A percentile compares a stretch with the other conserved stretches of the same genome.
phyloP scores from a whole-genome alignment of 2,888 invertebrate genomes.

The Cheilosia impressa region DNA sequence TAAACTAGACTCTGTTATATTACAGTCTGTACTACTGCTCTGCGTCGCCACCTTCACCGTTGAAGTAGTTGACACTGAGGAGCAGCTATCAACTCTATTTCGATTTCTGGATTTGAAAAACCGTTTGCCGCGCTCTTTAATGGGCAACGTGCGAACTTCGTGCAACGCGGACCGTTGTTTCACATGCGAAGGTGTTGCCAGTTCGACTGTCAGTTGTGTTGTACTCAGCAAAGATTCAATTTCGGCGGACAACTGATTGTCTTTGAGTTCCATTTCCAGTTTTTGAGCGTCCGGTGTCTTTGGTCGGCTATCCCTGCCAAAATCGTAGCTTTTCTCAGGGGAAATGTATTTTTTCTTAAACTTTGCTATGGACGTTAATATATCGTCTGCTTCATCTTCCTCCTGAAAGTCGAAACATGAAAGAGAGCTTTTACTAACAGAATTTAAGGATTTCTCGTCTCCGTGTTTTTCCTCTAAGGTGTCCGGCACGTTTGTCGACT shows the following conservation, averaged over 20 bases:
- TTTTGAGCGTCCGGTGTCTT: slow-evolving; percentile 51
- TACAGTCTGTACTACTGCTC: not conserved
- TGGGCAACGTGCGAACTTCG: slow-evolving; percentile 79
- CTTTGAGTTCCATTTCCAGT: slow-evolving; percentile 77
- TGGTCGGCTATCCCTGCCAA: slow-evolving; percentile 34
- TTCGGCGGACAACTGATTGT: slow-evolving; percentile 84
- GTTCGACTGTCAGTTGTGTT: slow-evolving; percentile 86
- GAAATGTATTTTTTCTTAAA: slow-evolving; percentile 79
- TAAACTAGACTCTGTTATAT: not conserved
- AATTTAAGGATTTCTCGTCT: slow-evolving; percentile 7
- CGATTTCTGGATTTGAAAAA: slow-evolving; percentile 83
- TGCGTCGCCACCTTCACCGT: not conserved
- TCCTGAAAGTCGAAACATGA: slow-evolving; percentile 92
- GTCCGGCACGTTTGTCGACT: not conserved
- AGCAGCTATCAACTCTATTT: slow-evolving; percentile 75
- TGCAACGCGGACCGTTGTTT: slow-evolving; percentile 10
- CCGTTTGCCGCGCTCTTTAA: slow-evolving; percentile 83
- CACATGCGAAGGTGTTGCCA: slow-evolving; percentile 70
- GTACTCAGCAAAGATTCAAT: slow-evolving; percentile 87
- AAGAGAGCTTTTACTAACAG: slow-evolving; percentile 77
- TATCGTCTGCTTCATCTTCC: slow-evolving; percentile 88
- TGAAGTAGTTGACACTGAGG: slow-evolving; percentile 35
- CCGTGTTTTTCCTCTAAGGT: not conserved
- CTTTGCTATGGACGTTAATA: slow-evolving; percentile 78
- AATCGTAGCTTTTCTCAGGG: slow-evolving; percentile 76